Evolutionary conservation across 2,113 vertebrate species (phyloP), one percentile per base, ranked within the genome.

Genomic region (Amia ocellicauda): DNA sequence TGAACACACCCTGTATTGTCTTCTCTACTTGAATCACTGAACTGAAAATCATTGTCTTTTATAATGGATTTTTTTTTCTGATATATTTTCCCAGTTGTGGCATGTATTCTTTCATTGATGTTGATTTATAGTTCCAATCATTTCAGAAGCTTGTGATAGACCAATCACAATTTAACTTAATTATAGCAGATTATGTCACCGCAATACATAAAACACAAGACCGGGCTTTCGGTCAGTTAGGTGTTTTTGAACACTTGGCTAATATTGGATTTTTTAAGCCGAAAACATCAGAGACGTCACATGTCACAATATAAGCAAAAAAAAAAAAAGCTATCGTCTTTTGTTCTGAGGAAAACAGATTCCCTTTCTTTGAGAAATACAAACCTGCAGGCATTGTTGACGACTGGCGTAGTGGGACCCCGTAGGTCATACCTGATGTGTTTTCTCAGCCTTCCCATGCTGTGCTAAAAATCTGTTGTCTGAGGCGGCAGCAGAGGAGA

Each of bases 381-480:
- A 53, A 42, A 62, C 20, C 63, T 78, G 83, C 83, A 78, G 74
- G 72, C 68, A 73, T 78, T 73, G 77, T 64, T 73, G 80, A 80
- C 74, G 74, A 82, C 69, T 69, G 41, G 80, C 65, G 40, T 73
- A 77, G 24, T 64, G 71, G 77, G 58, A 53, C 78, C 75, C 78
- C 78, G 0, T 77, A 79, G 85, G 87, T 89, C 84, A 79, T 23
- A 57, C 78, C 80, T 83, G 82, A 81, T 28, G 24, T 81, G 79
- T 80, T 86, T 89, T 84, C 79, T 83, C 79, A 71, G 80, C 79
- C 78, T 88, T 76, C 81, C 78, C 84, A 83, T 67, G 75, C 81
- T 83, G 77, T 74, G 86, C 78, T 83, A 83, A 80, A 86, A 89
- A 90, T 88, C 81, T 89, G 90, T 84, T 84, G 80, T 86, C 75